These are phyloP conservation scores for Kryptopterus vitreolus DNA, from an alignment of 2,797 vertebrate species.

Conservation along the genomic window DNA sequence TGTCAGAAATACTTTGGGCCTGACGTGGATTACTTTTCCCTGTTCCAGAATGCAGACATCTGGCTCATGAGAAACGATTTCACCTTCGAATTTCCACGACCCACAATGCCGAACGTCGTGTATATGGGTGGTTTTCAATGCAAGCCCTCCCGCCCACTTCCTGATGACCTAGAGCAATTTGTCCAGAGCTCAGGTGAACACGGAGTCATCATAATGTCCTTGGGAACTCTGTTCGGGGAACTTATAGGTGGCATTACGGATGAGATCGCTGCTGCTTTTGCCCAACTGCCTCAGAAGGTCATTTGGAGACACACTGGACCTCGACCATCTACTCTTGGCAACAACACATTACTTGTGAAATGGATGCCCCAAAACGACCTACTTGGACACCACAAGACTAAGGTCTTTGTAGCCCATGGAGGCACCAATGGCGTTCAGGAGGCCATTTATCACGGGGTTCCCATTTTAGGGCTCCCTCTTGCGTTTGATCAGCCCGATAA, in stretches of 20 bases:
- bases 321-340: slow-evolving; percentile 53
- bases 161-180: slow-evolving; percentile 57
- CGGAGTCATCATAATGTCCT: slow-evolving; percentile 64
- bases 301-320: slow-evolving; percentile 57
- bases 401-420: slow-evolving; percentile 58
- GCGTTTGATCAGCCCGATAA: slow-evolving; percentile 58
- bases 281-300: slow-evolving; percentile 57
- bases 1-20: slow-evolving; percentile 55
- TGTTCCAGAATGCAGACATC: slow-evolving; percentile 60
- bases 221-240: slow-evolving; percentile 52
- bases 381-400: slow-evolving; percentile 58
- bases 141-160: slow-evolving; percentile 56
- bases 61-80: slow-evolving; percentile 68
- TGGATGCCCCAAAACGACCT: slow-evolving; percentile 64
- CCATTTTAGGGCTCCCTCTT: slow-evolving; percentile 57
- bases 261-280: slow-evolving; percentile 57
- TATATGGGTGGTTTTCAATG: slow-evolving; percentile 67
- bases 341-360: slow-evolving; percentile 58
- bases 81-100: slow-evolving; percentile 65
- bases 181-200: slow-evolving; percentile 57
- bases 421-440: slow-evolving; percentile 60
- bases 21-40: slow-evolving; percentile 45
- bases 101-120: slow-evolving; percentile 64
- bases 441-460: slow-evolving; percentile 59
- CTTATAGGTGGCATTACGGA: slow-evolving; percentile 52